Evolutionary conservation across 2,888 invertebrate species (phyloP).

Genomic region (Blastobasis adustella): DNA sequence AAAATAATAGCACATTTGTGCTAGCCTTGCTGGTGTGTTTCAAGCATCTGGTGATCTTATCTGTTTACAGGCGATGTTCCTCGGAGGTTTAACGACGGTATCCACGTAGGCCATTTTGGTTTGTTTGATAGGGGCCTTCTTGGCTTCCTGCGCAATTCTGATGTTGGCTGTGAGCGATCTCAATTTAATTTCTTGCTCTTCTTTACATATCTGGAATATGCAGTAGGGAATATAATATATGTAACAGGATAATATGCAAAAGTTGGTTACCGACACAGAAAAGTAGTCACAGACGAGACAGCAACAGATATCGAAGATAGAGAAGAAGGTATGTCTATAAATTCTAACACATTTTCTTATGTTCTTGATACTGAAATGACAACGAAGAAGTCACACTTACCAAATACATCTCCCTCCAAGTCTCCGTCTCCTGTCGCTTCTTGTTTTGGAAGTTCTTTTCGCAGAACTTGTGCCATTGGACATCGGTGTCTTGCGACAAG

Average conservation of each 20-base stretch:
- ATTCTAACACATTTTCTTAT: too few species aligned
- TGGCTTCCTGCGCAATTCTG: constrained; percentile 83
- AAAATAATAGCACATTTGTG: too few species aligned
- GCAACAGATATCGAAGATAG: too few species aligned
- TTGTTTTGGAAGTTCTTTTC: constrained; percentile 84
- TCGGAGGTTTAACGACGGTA: constrained; percentile 89
- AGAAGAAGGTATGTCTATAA: too few species aligned
- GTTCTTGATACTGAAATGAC: too few species aligned
- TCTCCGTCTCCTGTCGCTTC: constrained; percentile 86
- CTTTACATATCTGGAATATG: constrained; percentile 84
- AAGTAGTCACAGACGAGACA: too few species aligned
- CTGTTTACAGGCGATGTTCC: constrained; percentile 88
- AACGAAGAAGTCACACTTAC: constrained; percentile 44
- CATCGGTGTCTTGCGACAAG: constrained; percentile 92
- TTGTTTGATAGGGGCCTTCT: constrained; percentile 86
- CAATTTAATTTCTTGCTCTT: constrained; percentile 88
- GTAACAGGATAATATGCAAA: too few species aligned
- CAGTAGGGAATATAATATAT: background rate
- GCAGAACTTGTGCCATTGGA: constrained; percentile 91
- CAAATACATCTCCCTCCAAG: constrained; percentile 93
- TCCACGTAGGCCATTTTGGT: constrained; percentile 95
- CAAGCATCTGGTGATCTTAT: constrained; percentile 43
- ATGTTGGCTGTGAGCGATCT: constrained; percentile 89
- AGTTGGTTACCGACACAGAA: too few species aligned
- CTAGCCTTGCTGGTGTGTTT: too few species aligned